Base-by-base conservation (phyloP, 2,113 vertebrate genomes). In the Cygnus buccinator region DNA sequence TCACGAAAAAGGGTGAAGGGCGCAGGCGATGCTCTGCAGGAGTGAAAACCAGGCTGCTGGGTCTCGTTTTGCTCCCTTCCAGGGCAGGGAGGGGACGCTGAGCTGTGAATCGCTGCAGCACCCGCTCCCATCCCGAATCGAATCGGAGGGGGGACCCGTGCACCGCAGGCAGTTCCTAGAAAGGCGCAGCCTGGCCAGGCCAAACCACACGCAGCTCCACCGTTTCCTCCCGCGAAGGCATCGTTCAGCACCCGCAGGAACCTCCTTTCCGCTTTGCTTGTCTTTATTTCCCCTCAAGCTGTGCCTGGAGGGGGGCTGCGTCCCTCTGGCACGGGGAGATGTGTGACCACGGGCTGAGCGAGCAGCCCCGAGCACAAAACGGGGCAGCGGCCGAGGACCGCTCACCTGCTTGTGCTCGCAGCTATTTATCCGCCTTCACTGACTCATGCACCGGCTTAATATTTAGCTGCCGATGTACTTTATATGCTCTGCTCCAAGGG, bases 21-120 rank as follows among this genome's bases (percentile, higher is more conserved):
- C 1, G 0, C 14, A 9, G 0, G 9, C 52, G 13, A 0, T 3
- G 46, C n/a, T 62, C 33, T 1, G 6, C 58, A 2, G 13, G 44
- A 70, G 57, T 5, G 58, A 80, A 68, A 80, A 44, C 26, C 75
- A n/a, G 26, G 37, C 62, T 41, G 62, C 11, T 37, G 26, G 54
- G 62, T 26, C 39, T 59, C 14, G 0, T 46, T 79, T 61, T 66
- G 8, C 25, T 58, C 65, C 37, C 43, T 71, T 66, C 57, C 3
- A 5, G 62, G 33, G 78, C 50, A 52, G 41, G 72, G 63, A 70
- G 68, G 43, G 43, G 35, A 44, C 17, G 5, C 13, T 9, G 58
- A 86, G 88, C 50, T 8, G 1, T 44, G 43, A 57, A 37, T 78
- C 35, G 4, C 6, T 35, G 6, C 20, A 1, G 25, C 73, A 50